Percentiles rank a stretch among this genome's conserved stretches.
Evolutionary conservation across 1,140 invertebrate genomes (phyloP).

Genomic region (Drosophila watanabei): DNA sequence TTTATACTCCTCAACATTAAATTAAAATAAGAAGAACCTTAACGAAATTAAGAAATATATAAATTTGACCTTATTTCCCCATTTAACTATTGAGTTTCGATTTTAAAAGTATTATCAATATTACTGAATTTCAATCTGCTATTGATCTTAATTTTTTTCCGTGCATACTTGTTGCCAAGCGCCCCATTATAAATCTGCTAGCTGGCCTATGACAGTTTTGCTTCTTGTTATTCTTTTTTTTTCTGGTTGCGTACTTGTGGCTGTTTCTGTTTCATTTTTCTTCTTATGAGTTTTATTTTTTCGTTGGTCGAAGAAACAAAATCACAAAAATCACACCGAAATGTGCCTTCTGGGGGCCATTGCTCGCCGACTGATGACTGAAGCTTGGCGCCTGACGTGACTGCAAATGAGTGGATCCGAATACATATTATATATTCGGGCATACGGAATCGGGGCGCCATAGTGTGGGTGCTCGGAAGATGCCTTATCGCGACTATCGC

Average conservation of each 20-base stretch:
- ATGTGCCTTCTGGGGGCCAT: slow-evolving; percentile 70
- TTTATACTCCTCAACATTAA: no score
- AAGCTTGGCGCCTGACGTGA: slow-evolving; percentile 68
- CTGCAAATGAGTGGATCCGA: slow-evolving; percentile 69
- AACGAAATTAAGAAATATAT: no score
- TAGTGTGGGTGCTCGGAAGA: slow-evolving; percentile 62
- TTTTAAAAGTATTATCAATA: not conserved
- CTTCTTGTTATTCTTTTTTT: slow-evolving; percentile 41
- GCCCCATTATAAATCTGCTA: slow-evolving; percentile 79
- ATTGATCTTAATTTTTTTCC: not conserved
- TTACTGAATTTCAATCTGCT: not conserved
- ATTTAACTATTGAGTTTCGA: not conserved
- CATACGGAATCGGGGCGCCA: not conserved
- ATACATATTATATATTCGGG: slow-evolving; percentile 5
- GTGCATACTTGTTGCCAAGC: slow-evolving; percentile 66
- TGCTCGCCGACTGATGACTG: slow-evolving; percentile 68
- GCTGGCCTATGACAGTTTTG: slow-evolving; percentile 78
- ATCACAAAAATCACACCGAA: slow-evolving; percentile 51
- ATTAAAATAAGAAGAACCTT: no score
- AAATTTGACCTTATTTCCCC: not conserved
- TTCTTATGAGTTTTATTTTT: slow-evolving; percentile 17
- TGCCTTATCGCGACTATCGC: slow-evolving; percentile 56
- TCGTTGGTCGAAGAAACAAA: slow-evolving; percentile 37
- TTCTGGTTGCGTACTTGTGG: slow-evolving; percentile 37
- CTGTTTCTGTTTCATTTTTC: slow-evolving; percentile 30